Evolutionary conservation across 2,113 vertebrate species (phyloP).

Genomic region (Oreochromis spilurus): DNA sequence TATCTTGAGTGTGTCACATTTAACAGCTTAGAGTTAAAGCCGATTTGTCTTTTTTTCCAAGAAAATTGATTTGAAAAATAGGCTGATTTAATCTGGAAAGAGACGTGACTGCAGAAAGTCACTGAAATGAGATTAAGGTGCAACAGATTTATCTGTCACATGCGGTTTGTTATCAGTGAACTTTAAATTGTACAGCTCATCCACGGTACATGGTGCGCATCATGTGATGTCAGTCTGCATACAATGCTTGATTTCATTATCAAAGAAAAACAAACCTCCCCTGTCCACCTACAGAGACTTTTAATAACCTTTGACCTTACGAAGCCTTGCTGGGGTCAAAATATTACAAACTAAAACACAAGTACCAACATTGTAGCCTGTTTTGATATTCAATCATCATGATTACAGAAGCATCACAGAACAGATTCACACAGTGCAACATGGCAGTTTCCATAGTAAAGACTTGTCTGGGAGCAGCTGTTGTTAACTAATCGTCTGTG

Average conservation of each 20-base stretch:
- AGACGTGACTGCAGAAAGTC: not conserved
- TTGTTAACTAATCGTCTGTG: not conserved
- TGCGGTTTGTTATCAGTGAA: constrained; percentile 24
- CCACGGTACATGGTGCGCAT: not conserved
- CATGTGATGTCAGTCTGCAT: not conserved
- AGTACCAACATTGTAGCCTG: constrained; percentile 24
- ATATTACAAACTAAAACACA: not conserved
- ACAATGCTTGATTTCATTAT: not conserved
- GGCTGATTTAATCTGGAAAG: not conserved
- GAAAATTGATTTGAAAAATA: not conserved
- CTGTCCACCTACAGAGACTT: not conserved
- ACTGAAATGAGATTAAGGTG: not conserved
- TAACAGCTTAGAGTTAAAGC: not conserved
- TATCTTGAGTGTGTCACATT: not conserved
- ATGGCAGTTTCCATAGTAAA: not conserved
- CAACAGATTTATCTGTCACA: not conserved
- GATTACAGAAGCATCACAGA: constrained; percentile 26
- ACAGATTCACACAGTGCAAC: constrained; percentile 3
- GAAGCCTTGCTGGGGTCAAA: not conserved
- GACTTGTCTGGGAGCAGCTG: not conserved
- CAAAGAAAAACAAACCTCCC: not conserved
- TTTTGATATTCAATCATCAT: constrained; percentile 39
- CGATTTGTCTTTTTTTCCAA: not conserved
- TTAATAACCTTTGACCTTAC: not conserved
- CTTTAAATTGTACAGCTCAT: not conserved